A percentile compares a stretch with the other conserved stretches of the same genome.
phyloP scores from a whole-genome alignment of 64 coral and sea anemone genomes.

The Dendrophyllia cribrosa region DNA sequence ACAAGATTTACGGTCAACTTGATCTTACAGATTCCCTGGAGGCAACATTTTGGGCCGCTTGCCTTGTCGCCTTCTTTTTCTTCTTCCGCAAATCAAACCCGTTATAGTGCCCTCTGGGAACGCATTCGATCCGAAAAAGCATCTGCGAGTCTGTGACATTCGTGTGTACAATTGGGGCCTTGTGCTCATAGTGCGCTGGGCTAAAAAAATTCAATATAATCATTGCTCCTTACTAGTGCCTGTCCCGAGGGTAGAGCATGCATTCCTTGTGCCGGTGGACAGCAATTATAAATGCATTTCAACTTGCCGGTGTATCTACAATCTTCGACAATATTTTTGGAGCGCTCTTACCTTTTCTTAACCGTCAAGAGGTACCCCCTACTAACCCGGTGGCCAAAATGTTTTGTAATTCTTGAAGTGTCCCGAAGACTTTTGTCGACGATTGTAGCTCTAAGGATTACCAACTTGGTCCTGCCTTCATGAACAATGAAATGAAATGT shows the following conservation, averaged over 20 bases:
- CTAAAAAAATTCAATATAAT: conserved; percentile 54
- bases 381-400: too few species aligned
- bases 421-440: too few species aligned
- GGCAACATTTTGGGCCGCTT: conserved; percentile 57
- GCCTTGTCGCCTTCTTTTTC: conserved; percentile 33
- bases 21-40: neutral
- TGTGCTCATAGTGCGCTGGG: neutral
- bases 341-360: too few species aligned
- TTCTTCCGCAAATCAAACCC: conserved; percentile 62
- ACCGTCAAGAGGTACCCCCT: too few species aligned
- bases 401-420: too few species aligned
- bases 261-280: conserved; percentile 22
- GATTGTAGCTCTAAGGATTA: too few species aligned
- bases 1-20: neutral
- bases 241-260: neutral
- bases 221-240: conserved; percentile 7
- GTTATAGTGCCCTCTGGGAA: neutral
- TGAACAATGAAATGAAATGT: too few species aligned
- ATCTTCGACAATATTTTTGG: too few species aligned
- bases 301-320: neutral
- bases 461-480: too few species aligned
- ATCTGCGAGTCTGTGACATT: conserved; percentile 33
- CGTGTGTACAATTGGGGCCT: neutral
- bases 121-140: neutral
- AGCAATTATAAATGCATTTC: neutral